Conservation (phyloP, 2,888 invertebrate species). For the Maniola hyperantus region DNA sequence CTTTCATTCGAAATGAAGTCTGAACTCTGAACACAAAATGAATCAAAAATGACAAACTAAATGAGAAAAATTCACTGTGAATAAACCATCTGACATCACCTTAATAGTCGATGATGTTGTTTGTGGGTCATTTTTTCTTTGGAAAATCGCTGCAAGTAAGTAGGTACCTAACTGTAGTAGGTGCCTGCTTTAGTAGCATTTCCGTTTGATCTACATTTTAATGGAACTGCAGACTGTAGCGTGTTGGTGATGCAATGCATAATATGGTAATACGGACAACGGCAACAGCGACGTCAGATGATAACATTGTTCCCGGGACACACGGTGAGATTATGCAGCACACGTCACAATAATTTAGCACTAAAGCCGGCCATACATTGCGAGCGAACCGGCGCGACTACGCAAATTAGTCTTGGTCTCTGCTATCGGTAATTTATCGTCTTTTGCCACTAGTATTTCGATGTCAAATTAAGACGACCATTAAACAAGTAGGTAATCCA, state of each 20-base stretch:
- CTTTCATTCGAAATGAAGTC: no score
- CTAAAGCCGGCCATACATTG: constrained; percentile 32
- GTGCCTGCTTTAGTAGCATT: background rate
- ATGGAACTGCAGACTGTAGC: background rate
- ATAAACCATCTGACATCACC: no score
- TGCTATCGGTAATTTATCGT: constrained; percentile 34
- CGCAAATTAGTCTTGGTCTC: constrained; percentile 35
- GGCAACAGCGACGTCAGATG: constrained; percentile 34
- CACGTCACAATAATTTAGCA: constrained; percentile 39
- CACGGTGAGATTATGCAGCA: constrained; percentile 37
- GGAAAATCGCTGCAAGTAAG: background rate
- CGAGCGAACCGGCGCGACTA: constrained; percentile 27
- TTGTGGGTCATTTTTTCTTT: no score
- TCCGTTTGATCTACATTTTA: constrained; percentile 5
- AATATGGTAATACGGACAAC: constrained; percentile 25
- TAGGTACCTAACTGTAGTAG: background rate
- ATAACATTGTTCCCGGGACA: constrained; percentile 36
- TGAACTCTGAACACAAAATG: no score
- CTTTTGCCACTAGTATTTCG: constrained; percentile 19
- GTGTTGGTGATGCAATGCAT: constrained; percentile 11
- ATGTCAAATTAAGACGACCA: constrained; percentile 6
- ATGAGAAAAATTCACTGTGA: no score
- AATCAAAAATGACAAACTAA: no score
- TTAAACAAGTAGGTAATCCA: background rate
- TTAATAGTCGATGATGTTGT: no score